Conservation (phyloP, 2,797 vertebrate genomes). For the Fringilla coelebs region DNA sequence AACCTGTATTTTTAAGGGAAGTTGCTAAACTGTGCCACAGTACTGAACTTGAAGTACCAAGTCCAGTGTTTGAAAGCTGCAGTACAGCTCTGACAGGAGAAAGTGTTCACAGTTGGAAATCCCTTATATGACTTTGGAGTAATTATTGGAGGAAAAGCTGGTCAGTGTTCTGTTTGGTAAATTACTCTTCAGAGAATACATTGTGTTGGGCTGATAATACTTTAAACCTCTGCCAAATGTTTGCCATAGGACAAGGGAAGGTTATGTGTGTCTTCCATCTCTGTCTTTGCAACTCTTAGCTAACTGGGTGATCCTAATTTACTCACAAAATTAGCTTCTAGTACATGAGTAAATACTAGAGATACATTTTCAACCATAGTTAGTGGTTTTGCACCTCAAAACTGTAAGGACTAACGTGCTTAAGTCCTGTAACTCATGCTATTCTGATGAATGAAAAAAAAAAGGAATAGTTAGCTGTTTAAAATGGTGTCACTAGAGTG, state of each 20-base stretch:
- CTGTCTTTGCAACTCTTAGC: background rate
- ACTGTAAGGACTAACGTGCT: background rate
- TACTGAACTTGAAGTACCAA: background rate
- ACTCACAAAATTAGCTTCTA: background rate
- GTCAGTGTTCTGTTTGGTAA: background rate
- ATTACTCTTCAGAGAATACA: background rate
- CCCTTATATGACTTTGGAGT: background rate
- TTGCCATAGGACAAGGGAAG: background rate
- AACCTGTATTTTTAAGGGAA: background rate
- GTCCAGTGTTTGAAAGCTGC: background rate
- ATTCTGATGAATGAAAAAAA: background rate
- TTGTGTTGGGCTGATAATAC: background rate
- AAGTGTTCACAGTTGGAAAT: background rate
- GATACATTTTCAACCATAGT: background rate
- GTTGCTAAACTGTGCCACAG: background rate
- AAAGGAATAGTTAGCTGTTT: background rate
- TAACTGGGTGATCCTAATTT: background rate
- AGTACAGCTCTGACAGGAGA: rapidly evolving
- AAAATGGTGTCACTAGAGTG: background rate
- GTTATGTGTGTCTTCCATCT: background rate
- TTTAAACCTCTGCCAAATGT: background rate
- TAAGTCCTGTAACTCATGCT: background rate
- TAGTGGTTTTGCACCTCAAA: background rate
- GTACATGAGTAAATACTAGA: background rate
- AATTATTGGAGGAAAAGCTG: background rate